phyloP scores from a whole-genome alignment of 2,888 invertebrate genomes.

The Drosophila macrospina region DNA sequence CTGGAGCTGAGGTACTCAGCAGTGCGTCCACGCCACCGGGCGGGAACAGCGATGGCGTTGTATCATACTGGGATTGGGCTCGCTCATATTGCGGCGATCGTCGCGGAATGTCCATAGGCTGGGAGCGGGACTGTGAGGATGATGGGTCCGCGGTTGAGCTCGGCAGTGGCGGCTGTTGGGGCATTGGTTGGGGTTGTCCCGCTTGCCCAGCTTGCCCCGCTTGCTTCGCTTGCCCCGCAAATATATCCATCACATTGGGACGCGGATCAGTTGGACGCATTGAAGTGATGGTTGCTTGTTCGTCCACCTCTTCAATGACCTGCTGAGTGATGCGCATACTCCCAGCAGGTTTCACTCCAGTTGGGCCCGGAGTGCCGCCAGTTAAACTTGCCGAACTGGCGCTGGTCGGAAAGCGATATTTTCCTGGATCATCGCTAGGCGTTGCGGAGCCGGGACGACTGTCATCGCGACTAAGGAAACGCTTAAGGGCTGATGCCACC shows the following conservation, averaged over 20 bases:
- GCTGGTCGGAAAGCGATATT: conserved; percentile 84
- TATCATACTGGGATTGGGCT: conserved; percentile 81
- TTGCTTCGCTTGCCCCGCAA: conserved; percentile 77
- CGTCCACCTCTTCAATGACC: conserved; percentile 92
- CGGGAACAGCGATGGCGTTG: conserved; percentile 77
- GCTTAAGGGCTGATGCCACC: conserved; percentile 91
- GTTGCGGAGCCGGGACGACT: conserved; percentile 85
- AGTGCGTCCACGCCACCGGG: conserved; percentile 84
- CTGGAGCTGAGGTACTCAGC: conserved; percentile 84
- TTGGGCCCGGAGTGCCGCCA: conserved; percentile 42
- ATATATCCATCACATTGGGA: conserved; percentile 89
- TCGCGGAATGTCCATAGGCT: conserved; percentile 88
- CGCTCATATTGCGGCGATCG: conserved; percentile 77
- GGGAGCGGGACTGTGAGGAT: conserved; percentile 86
- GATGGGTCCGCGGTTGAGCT: conserved; percentile 75
- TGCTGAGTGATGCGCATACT: conserved; percentile 90
- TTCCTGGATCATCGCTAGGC: conserved; percentile 80
- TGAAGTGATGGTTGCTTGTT: conserved; percentile 93
- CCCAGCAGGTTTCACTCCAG: conserved; percentile 75
- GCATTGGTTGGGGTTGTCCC: conserved; percentile 53
- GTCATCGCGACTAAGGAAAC: conserved; percentile 92
- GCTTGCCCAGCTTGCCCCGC: conserved; percentile 25
- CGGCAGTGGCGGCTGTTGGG: conserved; percentile 39
- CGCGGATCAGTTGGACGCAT: conserved; percentile 87
- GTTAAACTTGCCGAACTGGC: conserved; percentile 83